These are phyloP conservation scores for Mnemiopsis leidyi DNA, from an alignment of 37 sponge, comb jelly and placozoan genomes.

Conservation along the genomic window DNA sequence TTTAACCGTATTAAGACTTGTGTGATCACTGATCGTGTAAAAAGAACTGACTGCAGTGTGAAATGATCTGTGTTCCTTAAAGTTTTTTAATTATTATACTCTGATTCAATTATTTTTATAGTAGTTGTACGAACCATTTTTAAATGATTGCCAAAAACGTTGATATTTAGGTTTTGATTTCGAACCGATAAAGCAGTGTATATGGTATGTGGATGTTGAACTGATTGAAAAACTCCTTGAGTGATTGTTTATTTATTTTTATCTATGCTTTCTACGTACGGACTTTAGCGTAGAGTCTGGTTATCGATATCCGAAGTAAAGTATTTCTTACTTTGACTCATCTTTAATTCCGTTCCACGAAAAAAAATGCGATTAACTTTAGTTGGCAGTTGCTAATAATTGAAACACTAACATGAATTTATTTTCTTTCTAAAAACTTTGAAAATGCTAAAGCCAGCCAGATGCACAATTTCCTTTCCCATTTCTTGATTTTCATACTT, in stretches of 20 bases:
- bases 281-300: no score
- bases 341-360: no score
- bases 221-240: background rate
- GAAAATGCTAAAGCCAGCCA: no score
- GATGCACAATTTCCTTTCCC: background rate
- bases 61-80: conserved; percentile 6
- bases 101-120: conserved; percentile 63
- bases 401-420: no score
- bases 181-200: background rate
- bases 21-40: conserved; percentile 17
- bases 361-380: no score
- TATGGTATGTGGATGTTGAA: background rate
- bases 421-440: no score
- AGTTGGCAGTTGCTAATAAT: no score
- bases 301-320: no score
- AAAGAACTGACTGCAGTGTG: conserved; percentile 12
- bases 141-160: conserved; percentile 11
- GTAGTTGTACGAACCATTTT: conserved; percentile 42
- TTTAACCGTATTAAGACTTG: no score
- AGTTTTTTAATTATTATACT: conserved; percentile 63
- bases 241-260: background rate
- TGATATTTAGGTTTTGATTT: background rate
- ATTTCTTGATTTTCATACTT: no score
- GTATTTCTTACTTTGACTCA: no score
- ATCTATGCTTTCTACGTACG: background rate